These are phyloP conservation scores for Drosophila nigromelanica DNA, from an alignment of 1,140 invertebrate species.

Conservation along the genomic window DNA sequence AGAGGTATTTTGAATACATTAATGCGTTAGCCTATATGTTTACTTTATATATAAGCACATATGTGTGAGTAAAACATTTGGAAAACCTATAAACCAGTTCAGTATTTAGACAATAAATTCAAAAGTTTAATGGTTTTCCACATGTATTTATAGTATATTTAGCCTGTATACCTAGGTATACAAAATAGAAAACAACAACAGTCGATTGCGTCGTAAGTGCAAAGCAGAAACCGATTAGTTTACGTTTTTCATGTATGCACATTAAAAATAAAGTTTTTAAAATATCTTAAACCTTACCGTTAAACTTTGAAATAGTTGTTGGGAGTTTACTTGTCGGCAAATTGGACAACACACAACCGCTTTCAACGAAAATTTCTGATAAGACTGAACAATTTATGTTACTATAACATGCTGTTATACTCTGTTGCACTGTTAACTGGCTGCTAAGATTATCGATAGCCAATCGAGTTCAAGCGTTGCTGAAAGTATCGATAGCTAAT, in stretches of 20 bases:
- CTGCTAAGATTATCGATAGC: conserved; percentile 24
- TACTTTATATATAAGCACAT: conserved; percentile 2
- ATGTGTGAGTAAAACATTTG: neutral
- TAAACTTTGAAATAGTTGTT: conserved; percentile 7
- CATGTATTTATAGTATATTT: conserved; percentile 7
- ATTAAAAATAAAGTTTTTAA: neutral
- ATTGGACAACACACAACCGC: neutral
- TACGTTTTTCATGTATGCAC: neutral
- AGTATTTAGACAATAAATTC: conserved; percentile 2
- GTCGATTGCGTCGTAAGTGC: neutral
- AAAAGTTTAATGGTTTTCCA: conserved; percentile 7
- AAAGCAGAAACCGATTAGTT: neutral
- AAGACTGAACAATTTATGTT: conserved; percentile 20
- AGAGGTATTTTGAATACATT: neutral
- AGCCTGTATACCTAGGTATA: neutral
- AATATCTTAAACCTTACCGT: conserved; percentile 8
- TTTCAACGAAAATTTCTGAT: conserved; percentile 16
- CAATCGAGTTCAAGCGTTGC: conserved; percentile 10
- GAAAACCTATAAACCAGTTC: neutral
- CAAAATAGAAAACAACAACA: neutral
- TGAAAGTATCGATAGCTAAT: conserved; percentile 15
- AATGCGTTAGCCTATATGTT: neutral
- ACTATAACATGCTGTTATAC: neutral
- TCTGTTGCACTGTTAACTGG: conserved; percentile 5
- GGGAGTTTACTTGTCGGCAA: neutral